phyloP scores from a whole-genome alignment of 2,888 invertebrate species.

The Eupithecia centaureata region DNA sequence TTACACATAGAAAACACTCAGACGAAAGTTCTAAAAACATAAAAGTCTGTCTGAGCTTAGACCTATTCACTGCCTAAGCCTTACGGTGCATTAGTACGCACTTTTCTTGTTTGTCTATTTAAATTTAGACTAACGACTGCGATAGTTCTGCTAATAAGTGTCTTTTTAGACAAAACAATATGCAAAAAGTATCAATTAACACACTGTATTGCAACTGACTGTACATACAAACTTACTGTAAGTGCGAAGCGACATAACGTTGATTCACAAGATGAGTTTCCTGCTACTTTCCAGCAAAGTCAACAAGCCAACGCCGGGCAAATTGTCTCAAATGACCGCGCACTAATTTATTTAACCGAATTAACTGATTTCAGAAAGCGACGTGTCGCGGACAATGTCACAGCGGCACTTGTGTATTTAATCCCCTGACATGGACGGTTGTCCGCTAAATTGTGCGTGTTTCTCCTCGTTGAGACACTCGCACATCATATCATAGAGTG shows the following conservation, averaged over 20 bases:
- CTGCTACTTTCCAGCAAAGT: slow-evolving; percentile 60
- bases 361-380: slow-evolving; percentile 74
- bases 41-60: too few relatives aligned
- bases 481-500: slow-evolving; percentile 62
- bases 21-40: too few relatives aligned
- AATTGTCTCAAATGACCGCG: slow-evolving; percentile 75
- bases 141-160: background rate
- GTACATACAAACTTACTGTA: slow-evolving; percentile 42
- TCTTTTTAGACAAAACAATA: background rate
- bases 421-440: slow-evolving; percentile 22
- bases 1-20: too few relatives aligned
- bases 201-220: background rate
- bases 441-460: slow-evolving; percentile 67
- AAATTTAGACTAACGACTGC: background rate
- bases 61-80: too few relatives aligned
- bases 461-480: slow-evolving; percentile 62
- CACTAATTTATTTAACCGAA: slow-evolving; percentile 71
- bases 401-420: slow-evolving; percentile 40
- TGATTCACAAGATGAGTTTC: slow-evolving; percentile 58
- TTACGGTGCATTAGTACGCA: background rate
- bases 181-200: background rate
- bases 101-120: background rate
- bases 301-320: slow-evolving; percentile 68
- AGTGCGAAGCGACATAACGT: slow-evolving; percentile 49
- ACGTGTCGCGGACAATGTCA: slow-evolving; percentile 41